phyloP scores from a whole-genome alignment of 2,797 vertebrate species.

The Erethizon dorsatum region DNA sequence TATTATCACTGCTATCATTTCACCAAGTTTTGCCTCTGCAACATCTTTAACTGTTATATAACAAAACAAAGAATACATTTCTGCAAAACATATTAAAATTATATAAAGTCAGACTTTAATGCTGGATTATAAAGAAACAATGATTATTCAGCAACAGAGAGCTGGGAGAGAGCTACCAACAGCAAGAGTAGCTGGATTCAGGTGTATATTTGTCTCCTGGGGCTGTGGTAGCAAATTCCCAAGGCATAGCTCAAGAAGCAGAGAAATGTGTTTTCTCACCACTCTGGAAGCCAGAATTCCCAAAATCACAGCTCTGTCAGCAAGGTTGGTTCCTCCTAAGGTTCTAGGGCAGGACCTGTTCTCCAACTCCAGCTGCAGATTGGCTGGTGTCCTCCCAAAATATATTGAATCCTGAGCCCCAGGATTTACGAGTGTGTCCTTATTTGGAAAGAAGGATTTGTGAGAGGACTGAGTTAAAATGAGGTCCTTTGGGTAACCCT shows the following conservation, averaged over 20 bases:
- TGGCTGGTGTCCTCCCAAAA: not conserved
- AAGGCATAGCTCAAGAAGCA: no score
- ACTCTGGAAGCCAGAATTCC: not conserved
- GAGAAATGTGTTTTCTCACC: accelerated
- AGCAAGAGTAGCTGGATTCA: accelerated
- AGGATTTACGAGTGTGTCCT: not conserved
- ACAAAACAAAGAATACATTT: not conserved
- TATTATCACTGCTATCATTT: not conserved
- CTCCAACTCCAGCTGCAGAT: not conserved
- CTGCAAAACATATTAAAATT: not conserved
- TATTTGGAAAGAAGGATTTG: not conserved
- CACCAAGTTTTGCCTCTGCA: not conserved
- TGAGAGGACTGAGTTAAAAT: not conserved
- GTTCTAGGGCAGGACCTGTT: accelerated
- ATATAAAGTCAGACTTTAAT: not conserved
- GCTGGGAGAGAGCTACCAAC: accelerated
- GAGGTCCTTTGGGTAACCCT: not conserved
- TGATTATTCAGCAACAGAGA: not conserved
- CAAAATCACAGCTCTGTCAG: not conserved
- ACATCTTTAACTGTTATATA: not conserved
- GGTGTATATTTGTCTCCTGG: accelerated
- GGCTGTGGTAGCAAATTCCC: accelerated
- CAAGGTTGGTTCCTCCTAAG: not conserved
- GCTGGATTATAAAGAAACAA: not conserved
- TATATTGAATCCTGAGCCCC: not conserved